Conservation (phyloP, 2,888 invertebrate species). For the Euzetes globulus region DNA sequence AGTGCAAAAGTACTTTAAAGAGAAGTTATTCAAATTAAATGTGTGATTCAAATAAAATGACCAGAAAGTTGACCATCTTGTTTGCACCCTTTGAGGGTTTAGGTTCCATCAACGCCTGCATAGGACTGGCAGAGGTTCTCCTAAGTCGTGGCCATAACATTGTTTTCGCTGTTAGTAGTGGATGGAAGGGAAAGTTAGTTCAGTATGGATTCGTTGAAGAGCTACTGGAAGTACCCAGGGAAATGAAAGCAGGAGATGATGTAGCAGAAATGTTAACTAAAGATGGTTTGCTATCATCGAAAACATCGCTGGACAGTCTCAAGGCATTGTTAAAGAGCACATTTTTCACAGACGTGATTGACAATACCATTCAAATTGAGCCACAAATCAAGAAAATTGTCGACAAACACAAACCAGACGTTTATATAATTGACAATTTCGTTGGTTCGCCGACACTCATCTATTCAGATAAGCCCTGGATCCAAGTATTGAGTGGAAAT, state of each 20-base stretch:
- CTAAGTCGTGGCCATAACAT: conserved; percentile 2
- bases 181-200: background rate
- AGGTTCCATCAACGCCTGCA: background rate
- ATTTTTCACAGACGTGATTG: background rate
- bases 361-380: background rate
- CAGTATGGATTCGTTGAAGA: background rate
- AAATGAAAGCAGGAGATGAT: background rate
- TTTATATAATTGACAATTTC: background rate
- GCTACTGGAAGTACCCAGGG: background rate
- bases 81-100: background rate
- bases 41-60: background rate
- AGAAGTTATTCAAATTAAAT: too few relatives aligned
- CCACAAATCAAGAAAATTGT: background rate
- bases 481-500: background rate
- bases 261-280: background rate
- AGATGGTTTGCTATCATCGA: background rate
- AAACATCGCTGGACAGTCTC: too few relatives aligned
- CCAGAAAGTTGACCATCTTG: background rate
- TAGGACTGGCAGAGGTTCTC: background rate
- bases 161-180: background rate
- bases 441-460: background rate
- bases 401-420: conserved; percentile 6
- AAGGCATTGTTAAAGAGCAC: background rate
- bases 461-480: conserved; percentile 27
- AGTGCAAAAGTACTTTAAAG: too few relatives aligned